Base-by-base conservation (phyloP, 2,113 vertebrate genomes). In the Todiramphus chloris region DNA sequence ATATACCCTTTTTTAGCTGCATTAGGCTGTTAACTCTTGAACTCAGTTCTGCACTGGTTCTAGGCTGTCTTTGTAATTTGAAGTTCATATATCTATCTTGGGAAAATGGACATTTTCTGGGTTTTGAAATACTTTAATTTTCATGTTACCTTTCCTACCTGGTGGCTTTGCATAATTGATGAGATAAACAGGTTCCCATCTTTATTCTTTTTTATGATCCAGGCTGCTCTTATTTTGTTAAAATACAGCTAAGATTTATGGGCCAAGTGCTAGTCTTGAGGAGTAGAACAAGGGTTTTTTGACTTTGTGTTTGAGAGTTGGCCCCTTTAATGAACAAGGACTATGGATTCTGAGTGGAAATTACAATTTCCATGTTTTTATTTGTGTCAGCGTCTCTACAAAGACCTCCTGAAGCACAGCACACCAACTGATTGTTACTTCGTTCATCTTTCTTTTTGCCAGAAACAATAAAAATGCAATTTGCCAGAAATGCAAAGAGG, bases 401-500 rank as follows among this genome's bases (percentile, higher is more conserved):
- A 64, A 90, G 10, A 8, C n/a, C 17, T 60, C 67, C 74, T 33
- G 23, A 87, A 62, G 37, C 77, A 16, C 41, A 75, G 11, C 14
- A 23, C 27, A 15, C 28, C 8, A 21, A 9, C 11, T 46, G 23
- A 21, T 60, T 39, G 10, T 15, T 59, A 46, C 31, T 83, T 41
- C 8, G 14, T 46, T 67, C 55, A 72, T 35, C 23, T 72, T 76
- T 64, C 68, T 63, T 58, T 81, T 92, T 44, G 44, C 85, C 94
- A 99, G 98, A 84, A 98, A 97, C 77, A 95, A 96, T 39, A 98
- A 98, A 87, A 98, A 98, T 46, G 95, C 70, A 1, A 75, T 98
- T 83, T 99, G 98, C 92, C 94, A 98, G 78, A 98, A 97, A 75
- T 98, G 98, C 87, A 97, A 97, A 89, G 98, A 97, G 68, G 98